phyloP scores from a whole-genome alignment of 2,113 vertebrate genomes.

The Albula glossodonta region DNA sequence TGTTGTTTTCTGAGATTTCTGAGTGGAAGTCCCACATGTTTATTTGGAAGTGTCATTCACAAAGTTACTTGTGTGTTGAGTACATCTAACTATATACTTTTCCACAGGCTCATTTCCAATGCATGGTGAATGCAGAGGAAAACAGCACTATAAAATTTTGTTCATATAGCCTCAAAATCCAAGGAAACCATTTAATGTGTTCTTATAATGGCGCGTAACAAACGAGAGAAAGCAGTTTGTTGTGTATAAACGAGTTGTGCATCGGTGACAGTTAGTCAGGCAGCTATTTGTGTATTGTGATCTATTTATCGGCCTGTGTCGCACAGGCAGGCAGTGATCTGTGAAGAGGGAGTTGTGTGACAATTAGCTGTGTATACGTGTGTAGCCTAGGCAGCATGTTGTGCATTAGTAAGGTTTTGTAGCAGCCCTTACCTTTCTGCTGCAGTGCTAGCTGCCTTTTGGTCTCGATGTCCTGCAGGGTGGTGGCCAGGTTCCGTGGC shows the following conservation, averaged over 20 bases:
- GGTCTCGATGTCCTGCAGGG: conserved; percentile 89
- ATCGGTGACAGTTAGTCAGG: background rate
- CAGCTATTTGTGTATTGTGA: no score
- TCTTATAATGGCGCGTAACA: no score
- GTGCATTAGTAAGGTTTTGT: background rate
- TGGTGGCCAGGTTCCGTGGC: conserved; percentile 85
- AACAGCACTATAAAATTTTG: no score
- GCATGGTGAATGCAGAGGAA: no score
- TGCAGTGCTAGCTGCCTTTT: conserved; percentile 92
- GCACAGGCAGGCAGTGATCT: background rate
- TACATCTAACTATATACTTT: background rate
- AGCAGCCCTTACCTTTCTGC: conserved; percentile 83
- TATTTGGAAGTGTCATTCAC: no score
- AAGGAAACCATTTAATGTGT: no score
- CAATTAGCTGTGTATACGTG: background rate
- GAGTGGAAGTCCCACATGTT: background rate
- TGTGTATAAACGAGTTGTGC: no score
- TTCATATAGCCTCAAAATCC: no score
- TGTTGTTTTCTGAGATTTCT: background rate
- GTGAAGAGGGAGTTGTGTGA: background rate
- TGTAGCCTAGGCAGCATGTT: background rate
- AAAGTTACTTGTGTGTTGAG: background rate
- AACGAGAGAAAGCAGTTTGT: no score
- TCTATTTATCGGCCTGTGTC: background rate
- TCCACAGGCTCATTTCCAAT: no score